Percentiles rank a stretch among this genome's conserved stretches.
Conservation (phyloP, 2,113 vertebrate species). For the Chaetops frenatus region DNA sequence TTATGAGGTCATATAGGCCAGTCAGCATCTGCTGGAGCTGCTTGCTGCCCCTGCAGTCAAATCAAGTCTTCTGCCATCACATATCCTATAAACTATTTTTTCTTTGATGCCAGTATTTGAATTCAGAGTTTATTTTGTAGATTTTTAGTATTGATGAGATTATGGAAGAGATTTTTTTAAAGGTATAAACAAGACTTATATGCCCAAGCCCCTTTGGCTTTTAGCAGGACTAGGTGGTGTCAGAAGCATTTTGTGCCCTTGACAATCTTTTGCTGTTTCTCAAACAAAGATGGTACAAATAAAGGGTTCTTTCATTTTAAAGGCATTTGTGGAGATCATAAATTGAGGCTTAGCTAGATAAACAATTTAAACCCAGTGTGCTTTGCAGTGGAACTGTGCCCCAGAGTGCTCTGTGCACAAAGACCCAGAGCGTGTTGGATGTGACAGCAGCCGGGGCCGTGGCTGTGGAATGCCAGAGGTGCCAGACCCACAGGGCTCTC, state of each 20-base stretch:
- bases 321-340: background rate
- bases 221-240: background rate
- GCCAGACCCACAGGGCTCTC: background rate
- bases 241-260: background rate
- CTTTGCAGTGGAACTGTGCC: background rate
- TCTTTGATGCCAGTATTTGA: background rate
- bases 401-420: background rate
- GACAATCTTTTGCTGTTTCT: background rate
- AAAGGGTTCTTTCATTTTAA: background rate
- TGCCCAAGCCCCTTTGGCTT: background rate
- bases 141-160: background rate
- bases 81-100: background rate
- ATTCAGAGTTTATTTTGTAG: background rate
- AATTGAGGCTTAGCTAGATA: background rate
- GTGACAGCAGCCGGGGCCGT: background rate
- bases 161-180: slow-evolving; percentile 1
- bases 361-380: background rate
- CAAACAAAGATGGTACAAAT: background rate
- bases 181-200: background rate
- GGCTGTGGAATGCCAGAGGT: background rate
- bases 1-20: background rate
- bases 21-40: background rate
- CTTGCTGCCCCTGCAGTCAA: background rate
- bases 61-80: background rate
- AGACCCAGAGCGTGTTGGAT: background rate